phyloP scores from a whole-genome alignment of 37 sponge, comb jelly and placozoan genomes.

The Amphimedon queenslandica region DNA sequence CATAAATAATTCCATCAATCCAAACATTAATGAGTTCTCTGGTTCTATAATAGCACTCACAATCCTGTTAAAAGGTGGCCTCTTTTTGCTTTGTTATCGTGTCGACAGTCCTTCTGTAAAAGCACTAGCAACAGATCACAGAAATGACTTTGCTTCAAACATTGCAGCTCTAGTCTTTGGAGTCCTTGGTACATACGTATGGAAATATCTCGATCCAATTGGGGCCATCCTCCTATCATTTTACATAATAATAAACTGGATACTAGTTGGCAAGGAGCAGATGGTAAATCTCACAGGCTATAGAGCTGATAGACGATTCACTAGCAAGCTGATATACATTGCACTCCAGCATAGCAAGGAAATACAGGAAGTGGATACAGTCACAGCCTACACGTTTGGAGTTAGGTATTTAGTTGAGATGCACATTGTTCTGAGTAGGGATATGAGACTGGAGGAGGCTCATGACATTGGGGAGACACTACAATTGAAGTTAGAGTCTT shows the following conservation, averaged over 20 bases:
- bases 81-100: conserved; percentile 32
- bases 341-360: conserved; percentile 25
- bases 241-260: conserved; percentile 60
- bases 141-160: conserved; percentile 46
- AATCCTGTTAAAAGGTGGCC: conserved; percentile 20
- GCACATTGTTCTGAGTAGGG: conserved; percentile 25
- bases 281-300: conserved; percentile 37
- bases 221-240: conserved; percentile 46
- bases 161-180: conserved; percentile 46
- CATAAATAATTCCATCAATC: neutral
- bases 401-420: conserved; percentile 53
- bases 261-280: conserved; percentile 43
- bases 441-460: conserved; percentile 38
- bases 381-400: conserved; percentile 56
- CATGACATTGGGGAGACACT: conserved; percentile 58
- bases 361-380: conserved; percentile 47
- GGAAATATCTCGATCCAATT: conserved; percentile 27
- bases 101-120: conserved; percentile 47
- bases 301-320: conserved; percentile 34
- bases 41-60: conserved; percentile 37
- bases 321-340: conserved; percentile 37
- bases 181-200: conserved; percentile 45
- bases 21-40: conserved; percentile 34
- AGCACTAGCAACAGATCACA: conserved; percentile 48
- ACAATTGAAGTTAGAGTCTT: conserved; percentile 40